phyloP scores from a whole-genome alignment of 2,797 vertebrate species.

The Natrix natrix region DNA sequence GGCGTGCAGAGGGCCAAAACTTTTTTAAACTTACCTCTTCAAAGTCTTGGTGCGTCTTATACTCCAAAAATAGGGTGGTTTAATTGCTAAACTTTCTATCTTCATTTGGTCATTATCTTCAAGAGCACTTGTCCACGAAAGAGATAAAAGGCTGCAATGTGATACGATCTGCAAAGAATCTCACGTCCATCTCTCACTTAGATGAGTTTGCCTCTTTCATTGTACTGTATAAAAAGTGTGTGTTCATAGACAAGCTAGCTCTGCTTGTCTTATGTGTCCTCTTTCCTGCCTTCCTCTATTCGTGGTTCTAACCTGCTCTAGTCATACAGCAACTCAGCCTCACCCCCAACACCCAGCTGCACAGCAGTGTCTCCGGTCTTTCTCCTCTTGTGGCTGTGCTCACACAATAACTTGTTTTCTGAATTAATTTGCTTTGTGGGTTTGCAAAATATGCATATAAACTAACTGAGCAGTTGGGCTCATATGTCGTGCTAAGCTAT shows the following conservation, averaged over 20 bases:
- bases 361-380: background rate
- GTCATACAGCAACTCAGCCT: background rate
- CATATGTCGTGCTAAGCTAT: background rate
- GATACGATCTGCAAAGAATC: background rate
- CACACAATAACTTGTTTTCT: background rate
- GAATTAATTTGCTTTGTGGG: background rate
- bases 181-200: background rate
- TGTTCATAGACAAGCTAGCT: background rate
- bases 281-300: background rate
- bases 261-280: no score
- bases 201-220: background rate
- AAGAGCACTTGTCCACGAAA: background rate
- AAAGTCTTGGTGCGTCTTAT: no score
- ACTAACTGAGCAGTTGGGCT: background rate
- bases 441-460: background rate
- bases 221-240: background rate
- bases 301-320: background rate
- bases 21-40: no score
- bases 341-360: background rate
- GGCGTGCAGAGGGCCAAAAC: no score
- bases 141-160: background rate
- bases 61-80: no score
- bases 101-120: background rate
- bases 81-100: background rate
- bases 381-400: background rate